These are phyloP conservation scores for Calcarius lapponicus DNA, from an alignment of 2,797 vertebrate genomes.

Conservation along the genomic window DNA sequence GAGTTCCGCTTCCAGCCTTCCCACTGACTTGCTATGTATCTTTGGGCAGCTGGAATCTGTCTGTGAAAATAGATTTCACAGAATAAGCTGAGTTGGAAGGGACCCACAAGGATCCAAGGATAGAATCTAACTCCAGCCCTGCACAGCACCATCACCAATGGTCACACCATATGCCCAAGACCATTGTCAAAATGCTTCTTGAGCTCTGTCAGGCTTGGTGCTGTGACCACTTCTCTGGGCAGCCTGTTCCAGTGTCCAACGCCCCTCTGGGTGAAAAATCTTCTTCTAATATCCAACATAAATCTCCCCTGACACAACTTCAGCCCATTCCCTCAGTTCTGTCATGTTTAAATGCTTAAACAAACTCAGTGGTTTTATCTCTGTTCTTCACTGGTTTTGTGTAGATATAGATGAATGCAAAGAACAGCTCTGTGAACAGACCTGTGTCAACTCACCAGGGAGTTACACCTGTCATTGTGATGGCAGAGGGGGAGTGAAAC, in stretches of 20 bases:
- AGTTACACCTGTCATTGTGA: constrained; percentile 95
- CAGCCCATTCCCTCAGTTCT: background rate
- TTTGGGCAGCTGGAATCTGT: constrained; percentile 27
- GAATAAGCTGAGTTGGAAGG: background rate
- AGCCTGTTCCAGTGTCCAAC: background rate
- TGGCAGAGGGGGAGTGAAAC: constrained; percentile 88
- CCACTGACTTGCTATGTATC: background rate
- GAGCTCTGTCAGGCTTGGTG: background rate
- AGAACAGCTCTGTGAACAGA: constrained; percentile 84
- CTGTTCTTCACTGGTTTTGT: background rate
- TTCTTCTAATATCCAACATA: background rate
- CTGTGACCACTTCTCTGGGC: background rate
- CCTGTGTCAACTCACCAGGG: constrained; percentile 89
- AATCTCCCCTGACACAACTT: background rate
- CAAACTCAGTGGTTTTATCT: background rate
- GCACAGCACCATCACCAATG: background rate
- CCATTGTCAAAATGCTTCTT: background rate
- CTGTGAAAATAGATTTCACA: background rate
- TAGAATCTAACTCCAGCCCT: background rate
- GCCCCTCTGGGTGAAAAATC: background rate
- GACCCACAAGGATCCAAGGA: background rate
- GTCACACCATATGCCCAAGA: background rate
- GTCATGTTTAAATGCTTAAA: background rate
- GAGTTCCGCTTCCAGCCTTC: constrained; percentile 15
- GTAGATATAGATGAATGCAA: constrained; percentile 94